Conservation (phyloP, 2,888 invertebrate genomes). For the Atethmia centrago region DNA sequence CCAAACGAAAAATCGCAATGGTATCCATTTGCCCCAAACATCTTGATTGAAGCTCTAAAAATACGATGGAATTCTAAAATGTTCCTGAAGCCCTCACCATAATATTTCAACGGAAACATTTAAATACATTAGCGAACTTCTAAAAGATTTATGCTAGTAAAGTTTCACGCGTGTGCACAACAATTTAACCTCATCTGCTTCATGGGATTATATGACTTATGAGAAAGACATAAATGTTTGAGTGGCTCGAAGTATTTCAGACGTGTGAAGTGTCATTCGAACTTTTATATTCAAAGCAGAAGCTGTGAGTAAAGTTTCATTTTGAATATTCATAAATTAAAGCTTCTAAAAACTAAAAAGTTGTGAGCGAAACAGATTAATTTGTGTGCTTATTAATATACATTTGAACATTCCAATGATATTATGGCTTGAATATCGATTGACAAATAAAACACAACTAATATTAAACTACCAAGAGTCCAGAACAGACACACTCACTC, state of each 20-base stretch:
- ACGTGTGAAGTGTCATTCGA: constrained; percentile 18
- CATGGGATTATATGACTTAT: constrained; percentile 24
- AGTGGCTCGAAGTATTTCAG: constrained; percentile 11
- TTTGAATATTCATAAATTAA: background rate
- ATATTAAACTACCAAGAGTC: background rate
- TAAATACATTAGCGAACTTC: constrained; percentile 44
- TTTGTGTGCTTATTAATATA: background rate
- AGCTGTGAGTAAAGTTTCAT: background rate
- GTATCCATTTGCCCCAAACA: constrained; percentile 21
- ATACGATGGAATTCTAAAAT: constrained; percentile 39
- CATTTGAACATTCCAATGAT: background rate
- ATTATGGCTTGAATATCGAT: background rate
- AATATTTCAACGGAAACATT: constrained; percentile 35
- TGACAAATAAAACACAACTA: background rate
- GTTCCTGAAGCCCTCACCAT: constrained; percentile 17
- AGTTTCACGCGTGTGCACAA: constrained; percentile 38
- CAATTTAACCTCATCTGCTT: constrained; percentile 11
- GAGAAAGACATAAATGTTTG: background rate
- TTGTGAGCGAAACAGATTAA: background rate
- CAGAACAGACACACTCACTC: background rate
- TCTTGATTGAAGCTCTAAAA: constrained; percentile 39
- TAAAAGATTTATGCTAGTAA: constrained; percentile 40
- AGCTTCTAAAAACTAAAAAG: background rate
- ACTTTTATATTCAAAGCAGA: background rate
- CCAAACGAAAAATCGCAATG: background rate